phyloP scores from a whole-genome alignment of 2,797 vertebrate species.

The Delichon dasypus region DNA sequence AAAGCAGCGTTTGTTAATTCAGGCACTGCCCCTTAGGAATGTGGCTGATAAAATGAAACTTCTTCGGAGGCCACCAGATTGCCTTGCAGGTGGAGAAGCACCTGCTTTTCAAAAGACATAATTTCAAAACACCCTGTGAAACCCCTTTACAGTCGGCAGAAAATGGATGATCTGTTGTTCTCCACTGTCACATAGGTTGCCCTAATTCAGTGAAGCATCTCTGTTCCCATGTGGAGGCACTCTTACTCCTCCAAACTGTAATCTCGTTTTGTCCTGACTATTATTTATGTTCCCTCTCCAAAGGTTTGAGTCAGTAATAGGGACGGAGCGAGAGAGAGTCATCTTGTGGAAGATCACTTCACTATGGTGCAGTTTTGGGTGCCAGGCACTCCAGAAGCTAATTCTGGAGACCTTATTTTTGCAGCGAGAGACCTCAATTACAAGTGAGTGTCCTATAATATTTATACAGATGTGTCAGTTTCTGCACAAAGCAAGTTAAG shows the following conservation, averaged over 20 bases:
- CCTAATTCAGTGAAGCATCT: conserved; percentile 21
- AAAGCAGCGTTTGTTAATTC: not conserved
- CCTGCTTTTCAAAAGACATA: not conserved
- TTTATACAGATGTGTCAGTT: not conserved
- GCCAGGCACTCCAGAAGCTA: not conserved
- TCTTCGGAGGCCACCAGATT: not conserved
- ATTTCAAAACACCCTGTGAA: not conserved
- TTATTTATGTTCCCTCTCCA: conserved; percentile 19
- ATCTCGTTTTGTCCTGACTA: not conserved
- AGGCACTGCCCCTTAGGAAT: not conserved
- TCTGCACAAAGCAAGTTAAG: not conserved
- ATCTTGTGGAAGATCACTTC: conserved; percentile 39
- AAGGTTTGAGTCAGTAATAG: not conserved
- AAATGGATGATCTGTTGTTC: not conserved
- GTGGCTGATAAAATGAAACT: not conserved
- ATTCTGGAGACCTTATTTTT: not conserved
- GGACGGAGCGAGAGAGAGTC: conserved; percentile 18
- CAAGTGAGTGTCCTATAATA: not conserved
- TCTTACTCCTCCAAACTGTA: conserved; percentile 54
- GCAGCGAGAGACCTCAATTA: not conserved
- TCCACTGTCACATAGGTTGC: not conserved
- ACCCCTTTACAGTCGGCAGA: not conserved
- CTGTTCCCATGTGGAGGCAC: conserved; percentile 57
- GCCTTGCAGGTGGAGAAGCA: not conserved
- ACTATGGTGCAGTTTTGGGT: not conserved